Percentiles rank a stretch among this genome's conserved stretches.
Evolutionary conservation across 2,888 invertebrate species (phyloP).

Genomic region (Temnothorax rugatulus): DNA sequence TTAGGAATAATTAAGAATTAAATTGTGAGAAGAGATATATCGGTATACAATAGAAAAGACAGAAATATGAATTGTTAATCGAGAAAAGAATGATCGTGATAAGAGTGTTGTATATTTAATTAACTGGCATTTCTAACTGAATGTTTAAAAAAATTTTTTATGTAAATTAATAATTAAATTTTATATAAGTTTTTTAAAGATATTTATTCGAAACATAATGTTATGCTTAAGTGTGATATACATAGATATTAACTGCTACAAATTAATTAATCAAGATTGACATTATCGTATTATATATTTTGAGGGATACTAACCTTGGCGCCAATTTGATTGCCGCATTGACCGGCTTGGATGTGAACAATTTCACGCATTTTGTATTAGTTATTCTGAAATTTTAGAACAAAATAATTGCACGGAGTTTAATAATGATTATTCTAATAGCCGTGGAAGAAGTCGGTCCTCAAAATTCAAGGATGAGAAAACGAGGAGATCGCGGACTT

Average conservation of each 20-base stretch:
- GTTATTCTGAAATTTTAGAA: background rate
- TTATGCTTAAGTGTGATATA: background rate
- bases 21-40: background rate
- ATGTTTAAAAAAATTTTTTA: background rate
- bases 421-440: background rate
- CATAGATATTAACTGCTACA: background rate
- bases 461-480: constrained; percentile 27
- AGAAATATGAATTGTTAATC: background rate
- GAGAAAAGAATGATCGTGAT: background rate
- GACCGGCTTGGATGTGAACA: constrained; percentile 93
- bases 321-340: constrained; percentile 96
- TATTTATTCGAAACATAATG: background rate
- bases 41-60: background rate
- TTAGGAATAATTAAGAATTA: constrained; percentile 1
- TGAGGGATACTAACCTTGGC: constrained; percentile 88
- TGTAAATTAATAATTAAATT: background rate
- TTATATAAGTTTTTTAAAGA: background rate
- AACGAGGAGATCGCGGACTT: constrained; percentile 25
- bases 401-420: background rate
- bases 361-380: constrained; percentile 91
- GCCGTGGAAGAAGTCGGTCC: background rate
- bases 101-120: background rate
- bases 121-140: background rate
- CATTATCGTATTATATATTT: constrained; percentile 22
- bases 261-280: background rate